Evolutionary conservation across 2,888 invertebrate genomes (phyloP), one percentile per base, ranked within the genome.

Genomic region (Orthosia gracilis): DNA sequence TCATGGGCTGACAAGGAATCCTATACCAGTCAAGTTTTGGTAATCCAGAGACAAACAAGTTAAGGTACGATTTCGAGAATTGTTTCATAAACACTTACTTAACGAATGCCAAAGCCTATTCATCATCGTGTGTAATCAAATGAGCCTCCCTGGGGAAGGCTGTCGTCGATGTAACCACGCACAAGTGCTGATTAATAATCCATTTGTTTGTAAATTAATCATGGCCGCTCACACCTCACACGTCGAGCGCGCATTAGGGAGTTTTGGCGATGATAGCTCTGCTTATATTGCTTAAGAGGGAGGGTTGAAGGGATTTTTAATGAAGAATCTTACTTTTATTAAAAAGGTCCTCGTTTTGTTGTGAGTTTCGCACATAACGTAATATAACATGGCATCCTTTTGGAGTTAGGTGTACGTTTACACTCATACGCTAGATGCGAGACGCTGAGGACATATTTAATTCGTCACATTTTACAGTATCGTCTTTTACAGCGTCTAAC

Each of bases 141-240:
- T 21, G n/a, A 23, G 40, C 23, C 47, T 64, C 68, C 59, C 78
- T 17, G 1, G 50, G 52, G 72, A 67, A 18, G 47, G 17, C 49
- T 67, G 81, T 49, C 74, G 31, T n/a, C 72, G 45, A 15, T 55
- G 45, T 55, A 17, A 78, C 62, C 73, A 40, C 40, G 18, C 58
- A 66, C 69, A 50, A 68, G 55, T 47, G 54, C 50, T 75, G 66
- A 84, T 84, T 82, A 75, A 84, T 82, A 58, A 76, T 58, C 69
- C 68, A 82, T 76, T 80, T 80, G 55, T 81, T 76, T 68, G 52
- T 58, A 55, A 81, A 82, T 84, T 81, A 82, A 82, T 84, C 81
- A 80, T 49, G 55, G 62, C 54, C 67, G 55, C 26, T 40, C 45
- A 47, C 40, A 61, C 40, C 47, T 68, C 61, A 49, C 62, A 67